Evolutionary conservation across 1,140 invertebrate species (phyloP).

Genomic region (Steinernema khuongi): DNA sequence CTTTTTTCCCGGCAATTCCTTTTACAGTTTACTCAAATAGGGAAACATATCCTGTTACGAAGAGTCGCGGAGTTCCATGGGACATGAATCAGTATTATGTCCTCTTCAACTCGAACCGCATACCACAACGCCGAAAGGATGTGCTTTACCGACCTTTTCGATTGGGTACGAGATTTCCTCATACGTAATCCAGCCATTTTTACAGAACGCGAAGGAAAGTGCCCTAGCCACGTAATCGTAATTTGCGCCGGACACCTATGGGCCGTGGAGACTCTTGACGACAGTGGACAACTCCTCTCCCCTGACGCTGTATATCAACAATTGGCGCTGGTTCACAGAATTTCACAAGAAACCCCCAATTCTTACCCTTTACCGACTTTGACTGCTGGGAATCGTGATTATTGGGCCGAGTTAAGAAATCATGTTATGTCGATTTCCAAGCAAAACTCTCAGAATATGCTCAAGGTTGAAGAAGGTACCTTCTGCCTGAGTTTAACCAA

Average conservation of each 20-base stretch:
- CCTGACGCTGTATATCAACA: constrained; percentile 19
- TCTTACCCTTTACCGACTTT: not conserved
- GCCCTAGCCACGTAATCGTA: constrained; percentile 32
- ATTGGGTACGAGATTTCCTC: constrained; percentile 21
- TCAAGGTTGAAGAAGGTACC: not conserved
- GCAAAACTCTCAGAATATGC: not conserved
- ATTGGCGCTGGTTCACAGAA: not conserved
- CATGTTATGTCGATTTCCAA: not conserved
- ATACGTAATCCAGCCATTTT: not conserved
- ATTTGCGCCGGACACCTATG: constrained; percentile 33
- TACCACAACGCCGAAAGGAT: constrained; percentile 26
- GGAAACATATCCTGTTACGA: constrained; percentile 29
- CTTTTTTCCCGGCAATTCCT: constrained; percentile 8
- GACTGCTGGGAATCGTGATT: not conserved
- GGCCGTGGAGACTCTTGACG: constrained; percentile 27
- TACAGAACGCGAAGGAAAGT: constrained; percentile 34
- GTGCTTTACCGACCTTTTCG: constrained; percentile 32
- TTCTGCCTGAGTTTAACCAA: not conserved
- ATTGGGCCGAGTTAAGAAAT: not conserved
- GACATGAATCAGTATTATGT: constrained; percentile 38
- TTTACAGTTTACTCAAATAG: no score
- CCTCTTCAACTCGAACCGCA: constrained; percentile 40
- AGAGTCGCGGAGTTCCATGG: constrained; percentile 28
- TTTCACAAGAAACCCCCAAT: not conserved
- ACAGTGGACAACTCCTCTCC: constrained; percentile 18